Percentiles rank a stretch among this genome's conserved stretches.
Evolutionary conservation across 2,797 vertebrate species (phyloP).

Genomic region (Caiman crocodilus): DNA sequence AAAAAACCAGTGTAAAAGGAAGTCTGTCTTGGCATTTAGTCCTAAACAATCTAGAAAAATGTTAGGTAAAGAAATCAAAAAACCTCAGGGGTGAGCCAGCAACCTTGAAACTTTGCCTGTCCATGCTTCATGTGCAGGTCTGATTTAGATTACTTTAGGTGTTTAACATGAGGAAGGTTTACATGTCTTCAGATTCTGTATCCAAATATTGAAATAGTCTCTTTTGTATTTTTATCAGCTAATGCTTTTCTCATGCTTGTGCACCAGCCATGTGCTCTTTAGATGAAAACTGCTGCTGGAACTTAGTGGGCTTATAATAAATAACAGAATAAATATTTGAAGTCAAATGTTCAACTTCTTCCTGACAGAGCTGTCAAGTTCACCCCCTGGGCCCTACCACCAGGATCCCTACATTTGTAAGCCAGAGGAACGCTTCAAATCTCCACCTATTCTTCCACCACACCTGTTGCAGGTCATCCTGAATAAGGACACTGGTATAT

Average conservation of each 20-base stretch:
- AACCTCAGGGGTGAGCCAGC: background rate
- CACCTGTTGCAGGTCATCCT: constrained; percentile 98
- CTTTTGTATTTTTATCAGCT: background rate
- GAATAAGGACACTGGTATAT: constrained; percentile 97
- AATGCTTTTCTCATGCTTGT: background rate
- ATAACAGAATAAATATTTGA: background rate
- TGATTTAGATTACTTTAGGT: background rate
- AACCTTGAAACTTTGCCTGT: background rate
- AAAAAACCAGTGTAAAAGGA: background rate
- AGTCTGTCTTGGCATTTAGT: background rate
- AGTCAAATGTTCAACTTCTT: constrained; percentile 16
- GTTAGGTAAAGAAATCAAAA: background rate
- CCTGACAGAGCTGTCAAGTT: constrained; percentile 92
- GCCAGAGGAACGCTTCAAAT: constrained; percentile 90
- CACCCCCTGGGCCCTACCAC: constrained; percentile 95
- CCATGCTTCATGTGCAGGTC: background rate
- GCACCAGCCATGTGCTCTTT: background rate
- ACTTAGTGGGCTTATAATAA: background rate
- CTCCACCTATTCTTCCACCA: constrained; percentile 93
- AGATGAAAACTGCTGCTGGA: background rate
- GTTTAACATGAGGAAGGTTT: background rate
- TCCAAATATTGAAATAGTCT: background rate
- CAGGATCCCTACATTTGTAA: constrained; percentile 92
- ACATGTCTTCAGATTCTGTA: background rate
- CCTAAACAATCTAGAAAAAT: background rate